Evolutionary conservation across 2,797 vertebrate genomes (phyloP), one percentile per base, ranked within the genome.

Genomic region (Sternotherus odoratus): DNA sequence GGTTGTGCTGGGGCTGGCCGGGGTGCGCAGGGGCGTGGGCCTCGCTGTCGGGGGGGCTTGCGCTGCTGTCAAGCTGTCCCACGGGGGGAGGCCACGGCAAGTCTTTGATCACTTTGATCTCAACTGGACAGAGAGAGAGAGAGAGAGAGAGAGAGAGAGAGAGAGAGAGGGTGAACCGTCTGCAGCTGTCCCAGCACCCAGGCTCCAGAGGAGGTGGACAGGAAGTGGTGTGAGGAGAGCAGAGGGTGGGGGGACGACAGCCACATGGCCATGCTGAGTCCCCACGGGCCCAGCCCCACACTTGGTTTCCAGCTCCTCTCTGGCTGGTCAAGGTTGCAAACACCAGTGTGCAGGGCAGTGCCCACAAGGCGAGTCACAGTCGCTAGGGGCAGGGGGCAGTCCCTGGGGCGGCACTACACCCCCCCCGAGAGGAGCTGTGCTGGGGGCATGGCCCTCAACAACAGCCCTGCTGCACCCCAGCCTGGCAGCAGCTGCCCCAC

Each of bases 91-190:
- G 99, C 99, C 99, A 99, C 48, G 99, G 99, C 97, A 99, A 98
- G 98, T 99, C 99, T 99, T 99, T 99, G 98, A 99, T 99, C 98
- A 99, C 99, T 98, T 99, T 99, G 98, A 99, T 99, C 98, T 99
- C 99, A 98, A 99, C 99, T 99, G 98, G 98, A 98, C 94, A 96
- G 85, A 84, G 86, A 79, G 23, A 30, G 66, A 95, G 94, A 96
- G 84, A 87, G 48, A 90, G 79, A 86, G 94, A 85, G 92, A 93
- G 79, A 98, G 86, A 97, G 88, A 97, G 89, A 95, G 89, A 50
- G 50, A 21, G 51, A 53, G 51, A 9, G 5, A 50, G 50, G 12
- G 48, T 97, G 96, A 97, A 95, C 95, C 86, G 92, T 92, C 94
- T 93, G 97, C 95, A 96, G 91, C 91, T 91, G 93, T 88, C 88